These are phyloP conservation scores for Megaleporinus macrocephalus DNA, from an alignment of 2,113 vertebrate species.

Conservation along the genomic window DNA sequence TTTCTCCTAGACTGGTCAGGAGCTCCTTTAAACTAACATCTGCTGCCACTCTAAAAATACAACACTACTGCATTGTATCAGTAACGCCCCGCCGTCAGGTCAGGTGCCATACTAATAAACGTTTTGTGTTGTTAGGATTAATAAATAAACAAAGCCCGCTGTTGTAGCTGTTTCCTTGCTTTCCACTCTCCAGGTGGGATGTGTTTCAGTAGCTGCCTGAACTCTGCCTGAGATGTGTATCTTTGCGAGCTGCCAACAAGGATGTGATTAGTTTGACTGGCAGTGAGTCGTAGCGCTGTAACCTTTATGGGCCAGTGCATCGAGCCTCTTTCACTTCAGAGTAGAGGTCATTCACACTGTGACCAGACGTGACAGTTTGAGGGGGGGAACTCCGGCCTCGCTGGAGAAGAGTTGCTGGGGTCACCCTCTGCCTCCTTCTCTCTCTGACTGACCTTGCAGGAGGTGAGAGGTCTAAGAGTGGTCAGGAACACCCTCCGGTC, in stretches of 20 bases:
- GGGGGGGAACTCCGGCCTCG: not conserved
- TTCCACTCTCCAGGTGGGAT: no score
- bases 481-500: not conserved
- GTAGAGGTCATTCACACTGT: not conserved
- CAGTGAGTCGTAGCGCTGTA: not conserved
- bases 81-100: no score
- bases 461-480: not conserved
- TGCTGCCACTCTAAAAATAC: no score
- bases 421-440: not conserved
- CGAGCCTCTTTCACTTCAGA: not conserved
- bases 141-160: no score
- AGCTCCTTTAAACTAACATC: no score
- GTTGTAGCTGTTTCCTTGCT: no score
- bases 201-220: no score
- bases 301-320: not conserved
- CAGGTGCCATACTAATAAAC: no score
- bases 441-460: not conserved
- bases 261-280: not conserved
- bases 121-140: no score
- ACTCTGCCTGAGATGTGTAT: conserved; percentile 13
- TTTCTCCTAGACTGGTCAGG: no score
- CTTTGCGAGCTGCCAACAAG: not conserved
- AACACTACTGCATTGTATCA: no score
- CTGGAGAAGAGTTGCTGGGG: not conserved
- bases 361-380: not conserved